Base-by-base conservation (phyloP, 2,888 invertebrate genomes). In the Silvanus unidentatus region DNA sequence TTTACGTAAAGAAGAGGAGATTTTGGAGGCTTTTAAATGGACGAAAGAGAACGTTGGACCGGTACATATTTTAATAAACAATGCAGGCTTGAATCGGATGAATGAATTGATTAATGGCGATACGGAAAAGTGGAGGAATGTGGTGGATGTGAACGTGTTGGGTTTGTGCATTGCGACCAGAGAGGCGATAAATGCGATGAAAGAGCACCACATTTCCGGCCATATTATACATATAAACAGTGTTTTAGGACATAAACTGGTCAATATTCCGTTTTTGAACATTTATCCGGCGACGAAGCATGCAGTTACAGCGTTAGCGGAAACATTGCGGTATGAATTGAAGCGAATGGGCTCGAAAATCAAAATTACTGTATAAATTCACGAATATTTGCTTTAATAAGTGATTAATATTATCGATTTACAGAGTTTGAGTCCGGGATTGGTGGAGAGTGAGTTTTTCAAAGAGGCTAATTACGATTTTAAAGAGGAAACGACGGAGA, bases 51-150 rank as follows among this genome's bases (percentile, higher is more conserved):
- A 62, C 38, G 50, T 71, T 0, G 69, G 67, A 3, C 59, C 63
- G 1, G 58, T 70, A n/a, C 61, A 68, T 38, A 60, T 71, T 27
- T 53, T 72, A 14, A 58, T 72, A 2, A 72, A 72, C 46, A 70
- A 71, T 46, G 71, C 71, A n/a, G 72, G 68, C 5, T 5, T 63
- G 3, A 2, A 42, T 1, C 44, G 39, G 14, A 2, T 39, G 0
- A 56, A 51, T 8, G 45, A 44, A 16, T 47, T 68, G 14, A 45
- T 49, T 15, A 57, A 65, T 54, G 60, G 58, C 8, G 47, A 30
- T 10, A 39, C 41, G 1, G 40, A 45, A 41, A 15, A 45, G 10
- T 41, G 41, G 41, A 34, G 29, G 16, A 11, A 15, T 6, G 11
- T 16, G 2, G 8, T 45, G 10, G 42, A 45, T 38, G 14, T 42